phyloP scores from a whole-genome alignment of 2,888 invertebrate species.

The Sipha maydis region DNA sequence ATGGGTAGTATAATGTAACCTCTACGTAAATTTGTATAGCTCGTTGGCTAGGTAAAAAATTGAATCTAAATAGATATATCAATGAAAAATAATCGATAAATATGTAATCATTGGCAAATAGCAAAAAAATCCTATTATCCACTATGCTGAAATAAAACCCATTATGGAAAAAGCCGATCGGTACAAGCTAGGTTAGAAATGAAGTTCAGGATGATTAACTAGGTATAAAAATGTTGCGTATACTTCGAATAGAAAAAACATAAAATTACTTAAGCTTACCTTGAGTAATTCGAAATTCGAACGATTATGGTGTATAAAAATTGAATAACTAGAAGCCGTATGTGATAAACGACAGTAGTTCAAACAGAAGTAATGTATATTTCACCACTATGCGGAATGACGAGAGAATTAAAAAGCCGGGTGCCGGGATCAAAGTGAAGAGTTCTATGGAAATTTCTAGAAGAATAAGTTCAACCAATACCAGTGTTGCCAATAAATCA shows the following conservation, averaged over 20 bases:
- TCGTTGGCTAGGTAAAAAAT: no score
- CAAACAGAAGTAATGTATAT: background rate
- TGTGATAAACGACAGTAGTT: background rate
- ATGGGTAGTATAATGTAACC: background rate
- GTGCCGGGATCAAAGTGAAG: conserved; percentile 26
- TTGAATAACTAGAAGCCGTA: no score
- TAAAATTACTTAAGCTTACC: conserved; percentile 15
- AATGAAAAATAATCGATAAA: no score
- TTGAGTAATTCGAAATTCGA: background rate
- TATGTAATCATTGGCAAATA: no score
- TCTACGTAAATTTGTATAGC: background rate
- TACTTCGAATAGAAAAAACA: background rate
- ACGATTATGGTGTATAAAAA: background rate
- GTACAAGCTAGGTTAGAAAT: conserved; percentile 15
- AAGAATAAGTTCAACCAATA: conserved; percentile 1
- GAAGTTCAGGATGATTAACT: background rate
- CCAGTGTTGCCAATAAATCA: conserved; percentile 31
- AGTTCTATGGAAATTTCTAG: conserved; percentile 50
- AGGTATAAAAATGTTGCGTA: background rate
- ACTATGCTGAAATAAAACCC: background rate
- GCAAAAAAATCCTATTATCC: background rate
- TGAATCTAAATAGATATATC: conserved; percentile 62
- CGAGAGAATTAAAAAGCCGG: background rate
- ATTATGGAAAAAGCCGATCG: background rate
- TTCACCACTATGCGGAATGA: background rate